Base-by-base conservation (phyloP, 2,113 vertebrate species). In the Steatornis caripensis region DNA sequence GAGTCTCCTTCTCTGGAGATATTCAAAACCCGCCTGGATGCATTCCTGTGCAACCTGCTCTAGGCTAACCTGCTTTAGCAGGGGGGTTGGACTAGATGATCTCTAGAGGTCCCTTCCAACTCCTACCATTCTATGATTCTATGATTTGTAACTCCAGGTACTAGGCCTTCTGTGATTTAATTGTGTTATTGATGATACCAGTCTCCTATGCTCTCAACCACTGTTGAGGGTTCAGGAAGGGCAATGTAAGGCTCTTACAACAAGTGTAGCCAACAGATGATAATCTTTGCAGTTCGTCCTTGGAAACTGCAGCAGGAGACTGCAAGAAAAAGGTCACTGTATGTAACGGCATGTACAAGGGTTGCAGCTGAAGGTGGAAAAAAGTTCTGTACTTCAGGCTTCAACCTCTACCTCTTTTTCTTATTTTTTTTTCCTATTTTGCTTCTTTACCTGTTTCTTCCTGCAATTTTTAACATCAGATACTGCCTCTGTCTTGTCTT, bases 111-210 rank as follows among this genome's bases (percentile, higher is more conserved):
- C 41, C 41, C 41, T 43, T 43, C 41, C 41, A 43, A 43, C 15
- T 15, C 41, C 41, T 43, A 43, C 11, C 41, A 43, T 43, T 43
- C 41, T 43, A 15, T 43, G 41, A 43, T 43, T 43, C 41, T 43
- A 11, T 43, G 41, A n/a, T n/a, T n/a, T n/a, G n/a, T n/a, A n/a
- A n/a, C n/a, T n/a, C n/a, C n/a, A n/a, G n/a, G n/a, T n/a, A n/a
- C n/a, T n/a, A n/a, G n/a, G n/a, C 24, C 20, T 29, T 64, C 23
- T 86, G 15, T 55, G 15, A 32, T 77, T 55, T 71, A n/a, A 15
- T 24, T 65, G 11, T 66, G 9, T 46, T 69, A 12, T 22, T 89
- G 61, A 17, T 0, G 0, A 39, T 64, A 51, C 12, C 16, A 8
- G 2, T 66, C 14, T 58, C 19, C n/a, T 65, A 58, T 91, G 27